Evolutionary conservation across 2,888 invertebrate genomes (phyloP).

Genomic region (Coronaproctus castanopsis): DNA sequence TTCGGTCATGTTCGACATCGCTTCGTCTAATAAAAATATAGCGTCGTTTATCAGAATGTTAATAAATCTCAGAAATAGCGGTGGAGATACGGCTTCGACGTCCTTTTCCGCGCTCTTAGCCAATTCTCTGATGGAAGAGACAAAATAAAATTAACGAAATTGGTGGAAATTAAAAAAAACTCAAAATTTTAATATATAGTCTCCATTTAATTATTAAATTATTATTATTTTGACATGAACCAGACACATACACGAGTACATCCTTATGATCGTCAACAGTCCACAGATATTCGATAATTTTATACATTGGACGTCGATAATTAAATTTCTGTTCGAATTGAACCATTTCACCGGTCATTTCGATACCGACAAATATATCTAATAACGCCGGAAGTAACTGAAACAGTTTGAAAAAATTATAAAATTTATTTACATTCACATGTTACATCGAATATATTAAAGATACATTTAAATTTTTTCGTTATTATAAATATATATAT

Average conservation of each 20-base stretch:
- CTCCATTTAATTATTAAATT: neutral
- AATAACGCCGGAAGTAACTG: conserved; percentile 61
- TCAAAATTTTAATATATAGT: too few species aligned
- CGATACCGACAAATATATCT: conserved; percentile 89
- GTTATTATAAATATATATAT: too few species aligned
- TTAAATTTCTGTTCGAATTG: conserved; percentile 94
- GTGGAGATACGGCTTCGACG: conserved; percentile 78
- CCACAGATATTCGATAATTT: conserved; percentile 82
- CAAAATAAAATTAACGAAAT: neutral
- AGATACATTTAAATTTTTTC: too few species aligned
- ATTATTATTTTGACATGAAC: neutral
- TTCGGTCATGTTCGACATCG: conserved; percentile 70
- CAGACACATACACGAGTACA: conserved; percentile 43
- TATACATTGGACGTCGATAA: conserved; percentile 86
- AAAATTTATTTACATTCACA: neutral
- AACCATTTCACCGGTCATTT: conserved; percentile 90
- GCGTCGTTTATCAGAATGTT: conserved; percentile 96
- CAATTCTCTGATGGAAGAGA: conserved; percentile 42
- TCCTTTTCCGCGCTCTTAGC: conserved; percentile 61
- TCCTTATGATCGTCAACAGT: conserved; percentile 52
- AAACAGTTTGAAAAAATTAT: conserved; percentile 9
- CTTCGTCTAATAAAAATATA: conserved; percentile 83
- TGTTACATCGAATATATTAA: too few species aligned
- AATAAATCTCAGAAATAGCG: conserved; percentile 79
- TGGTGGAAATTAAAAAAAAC: too few species aligned